Evolutionary conservation across 2,888 invertebrate species (phyloP).

Genomic region (Drosophila koepferae): DNA sequence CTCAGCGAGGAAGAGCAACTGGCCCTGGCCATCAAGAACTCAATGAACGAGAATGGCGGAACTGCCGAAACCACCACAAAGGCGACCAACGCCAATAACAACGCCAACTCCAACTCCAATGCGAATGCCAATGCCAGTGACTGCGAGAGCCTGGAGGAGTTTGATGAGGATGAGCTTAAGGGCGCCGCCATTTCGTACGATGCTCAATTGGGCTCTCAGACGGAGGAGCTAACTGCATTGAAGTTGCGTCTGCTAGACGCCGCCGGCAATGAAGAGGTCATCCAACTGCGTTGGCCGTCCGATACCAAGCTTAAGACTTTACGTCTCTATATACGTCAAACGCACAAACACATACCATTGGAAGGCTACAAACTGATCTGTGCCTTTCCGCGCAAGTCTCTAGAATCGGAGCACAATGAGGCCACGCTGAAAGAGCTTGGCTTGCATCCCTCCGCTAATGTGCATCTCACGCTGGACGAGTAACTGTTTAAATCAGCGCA

Average conservation of each 20-base stretch:
- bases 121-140: slow-evolving; percentile 64
- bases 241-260: slow-evolving; percentile 81
- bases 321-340: slow-evolving; percentile 80
- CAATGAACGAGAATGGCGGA: slow-evolving; percentile 82
- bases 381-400: slow-evolving; percentile 83
- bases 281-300: slow-evolving; percentile 84
- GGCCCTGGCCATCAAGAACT: slow-evolving; percentile 84
- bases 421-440: slow-evolving; percentile 82
- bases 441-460: slow-evolving; percentile 84
- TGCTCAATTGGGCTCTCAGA: slow-evolving; percentile 65
- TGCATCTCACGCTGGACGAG: slow-evolving; percentile 84
- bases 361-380: slow-evolving; percentile 84
- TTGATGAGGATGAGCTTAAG: slow-evolving; percentile 72
- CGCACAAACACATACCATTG: slow-evolving; percentile 82
- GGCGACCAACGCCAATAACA: slow-evolving; percentile 49
- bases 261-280: slow-evolving; percentile 75
- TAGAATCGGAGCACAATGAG: slow-evolving; percentile 80
- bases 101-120: slow-evolving; percentile 32
- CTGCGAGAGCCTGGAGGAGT: slow-evolving; percentile 73
- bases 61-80: slow-evolving; percentile 23
- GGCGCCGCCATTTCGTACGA: slow-evolving; percentile 70
- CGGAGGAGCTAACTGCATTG: slow-evolving; percentile 78
- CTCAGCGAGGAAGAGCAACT: slow-evolving; percentile 84
- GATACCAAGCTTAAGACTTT: slow-evolving; percentile 82
- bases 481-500: slow-evolving; percentile 45